Base-by-base conservation (phyloP, 1,140 invertebrate genomes). In the Bombus superbus region DNA sequence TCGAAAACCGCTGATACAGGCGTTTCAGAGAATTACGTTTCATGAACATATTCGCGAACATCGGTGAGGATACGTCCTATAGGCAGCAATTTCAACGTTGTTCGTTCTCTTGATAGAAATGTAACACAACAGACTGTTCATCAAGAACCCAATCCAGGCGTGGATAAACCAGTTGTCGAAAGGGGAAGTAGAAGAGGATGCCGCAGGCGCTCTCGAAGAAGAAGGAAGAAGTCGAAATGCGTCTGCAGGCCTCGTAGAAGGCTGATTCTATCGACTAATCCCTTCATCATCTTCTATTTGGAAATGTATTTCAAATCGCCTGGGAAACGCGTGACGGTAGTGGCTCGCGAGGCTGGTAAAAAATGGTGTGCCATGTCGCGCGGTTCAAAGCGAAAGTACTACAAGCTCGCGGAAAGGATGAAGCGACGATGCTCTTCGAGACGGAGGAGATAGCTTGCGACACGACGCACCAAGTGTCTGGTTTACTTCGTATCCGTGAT, bases 271-370 rank as follows among this genome's bases (percentile, higher is more conserved):
- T 92, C 90, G 28, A 15, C 59, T 4, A 94, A 95, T 89, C 92
- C 92, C 0, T 95, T 94, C 73, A 91, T 94, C 25, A 91, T 92
- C 4, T 94, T 93, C 80, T 95, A 92, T 53, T 78, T 94, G 64
- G 89, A 90, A 62, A 90, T 92, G 88, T 93, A 91, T 53, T 91
- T 64, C 38, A 88, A 91, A 25, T 81, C 68, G 35, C 89, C 91
- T 0, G 86, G 69, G 0, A 88, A 85, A 68, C 87, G 53, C 13
- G 90, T 94, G 2, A 87, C 92, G 10, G 86, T 85, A 25, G 91
- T 94, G 0, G 94, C 93, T 0, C 87, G 89, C 0, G 73, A 86
- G 38, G 94, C 94, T 0, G 94, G 92, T 2, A 92, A 90, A 42
- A 83, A 57, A 47, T 94, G 93, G 94, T 87, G 89, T 15, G 44